phyloP scores from a whole-genome alignment of 2,797 vertebrate species.

The Eremophila alpestris region DNA sequence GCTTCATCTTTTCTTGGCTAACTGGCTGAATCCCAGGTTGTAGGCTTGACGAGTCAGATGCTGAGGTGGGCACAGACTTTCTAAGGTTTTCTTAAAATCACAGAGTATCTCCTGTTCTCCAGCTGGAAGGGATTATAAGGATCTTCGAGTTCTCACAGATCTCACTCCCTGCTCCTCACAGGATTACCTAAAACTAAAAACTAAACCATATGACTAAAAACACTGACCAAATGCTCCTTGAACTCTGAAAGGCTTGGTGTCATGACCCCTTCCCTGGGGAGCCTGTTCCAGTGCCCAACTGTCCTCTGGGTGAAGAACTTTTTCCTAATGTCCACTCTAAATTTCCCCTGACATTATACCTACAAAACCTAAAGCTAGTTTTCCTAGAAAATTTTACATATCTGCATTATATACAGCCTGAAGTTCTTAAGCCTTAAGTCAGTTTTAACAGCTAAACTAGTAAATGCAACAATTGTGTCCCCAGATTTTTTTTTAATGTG shows the following conservation, averaged over 20 bases:
- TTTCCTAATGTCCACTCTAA: not conserved
- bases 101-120: not conserved
- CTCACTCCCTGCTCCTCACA: not conserved
- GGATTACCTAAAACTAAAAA: not conserved
- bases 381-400: not conserved
- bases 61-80: not conserved
- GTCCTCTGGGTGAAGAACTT: not conserved
- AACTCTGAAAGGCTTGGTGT: not conserved
- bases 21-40: not conserved
- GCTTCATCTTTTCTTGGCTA: not conserved
- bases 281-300: not conserved
- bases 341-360: not conserved
- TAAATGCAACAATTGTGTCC: not conserved
- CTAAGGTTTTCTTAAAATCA: not conserved
- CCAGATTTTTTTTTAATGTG: not conserved
- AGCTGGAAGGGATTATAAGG: not conserved
- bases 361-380: not conserved
- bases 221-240: not conserved
- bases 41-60: not conserved
- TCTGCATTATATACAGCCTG: not conserved
- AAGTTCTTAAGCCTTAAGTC: not conserved
- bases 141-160: fast-evolving
- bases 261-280: not conserved
- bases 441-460: not conserved
- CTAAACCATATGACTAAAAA: not conserved